Conservation (phyloP, 2,888 invertebrate genomes). For the Rhagonycha fulva region DNA sequence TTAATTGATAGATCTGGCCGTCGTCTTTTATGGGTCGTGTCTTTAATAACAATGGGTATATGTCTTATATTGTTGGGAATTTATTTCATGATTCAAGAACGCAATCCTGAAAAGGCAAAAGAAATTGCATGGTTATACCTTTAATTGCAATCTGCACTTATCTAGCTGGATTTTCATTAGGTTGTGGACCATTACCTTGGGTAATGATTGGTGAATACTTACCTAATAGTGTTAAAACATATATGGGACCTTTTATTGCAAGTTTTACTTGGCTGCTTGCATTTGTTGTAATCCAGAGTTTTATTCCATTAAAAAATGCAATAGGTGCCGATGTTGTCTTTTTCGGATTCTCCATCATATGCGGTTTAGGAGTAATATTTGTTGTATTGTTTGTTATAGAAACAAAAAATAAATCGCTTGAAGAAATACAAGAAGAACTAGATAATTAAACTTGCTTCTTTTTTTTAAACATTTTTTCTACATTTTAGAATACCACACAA, state of each 20-base stretch:
- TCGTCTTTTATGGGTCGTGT: constrained; percentile 72
- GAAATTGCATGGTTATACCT: constrained; percentile 49
- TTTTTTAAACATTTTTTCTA: no score
- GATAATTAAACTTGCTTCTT: no score
- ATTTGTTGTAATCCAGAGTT: constrained; percentile 53
- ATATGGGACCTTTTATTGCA: constrained; percentile 50
- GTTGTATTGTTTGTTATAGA: no score
- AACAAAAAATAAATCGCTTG: no score
- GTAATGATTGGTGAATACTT: constrained; percentile 58
- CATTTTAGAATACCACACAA: no score
- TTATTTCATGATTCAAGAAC: constrained; percentile 65
- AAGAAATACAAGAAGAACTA: no score
- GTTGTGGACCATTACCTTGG: constrained; percentile 59
- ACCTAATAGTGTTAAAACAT: constrained; percentile 52
- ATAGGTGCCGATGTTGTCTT: constrained; percentile 53
- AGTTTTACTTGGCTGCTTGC: constrained; percentile 55
- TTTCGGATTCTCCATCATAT: constrained; percentile 59
- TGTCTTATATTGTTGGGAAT: constrained; percentile 69
- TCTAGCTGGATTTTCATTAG: constrained; percentile 55
- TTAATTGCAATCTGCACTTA: constrained; percentile 52
- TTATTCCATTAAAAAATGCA: constrained; percentile 40
- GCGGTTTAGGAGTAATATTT: no score
- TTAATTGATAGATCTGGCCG: constrained; percentile 79
- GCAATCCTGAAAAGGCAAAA: constrained; percentile 49
- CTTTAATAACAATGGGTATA: constrained; percentile 69